Evolutionary conservation across 2,888 invertebrate species (phyloP).

Genomic region (Helobdella robusta): DNA sequence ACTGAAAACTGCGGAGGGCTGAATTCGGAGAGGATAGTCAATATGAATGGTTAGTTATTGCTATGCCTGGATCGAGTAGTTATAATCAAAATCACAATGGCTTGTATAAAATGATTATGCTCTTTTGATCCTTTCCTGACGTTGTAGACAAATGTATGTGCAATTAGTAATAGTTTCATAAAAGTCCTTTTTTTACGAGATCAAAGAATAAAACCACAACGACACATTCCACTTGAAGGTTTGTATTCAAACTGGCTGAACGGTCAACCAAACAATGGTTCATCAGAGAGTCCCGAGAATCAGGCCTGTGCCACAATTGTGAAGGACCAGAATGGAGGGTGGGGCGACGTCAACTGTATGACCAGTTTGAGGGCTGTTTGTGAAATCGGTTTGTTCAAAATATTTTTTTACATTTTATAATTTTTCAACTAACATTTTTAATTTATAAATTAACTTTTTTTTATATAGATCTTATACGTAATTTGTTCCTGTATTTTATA

Average conservation of each 20-base stretch:
- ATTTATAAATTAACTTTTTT: no score
- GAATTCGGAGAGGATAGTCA: background rate
- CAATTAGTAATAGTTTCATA: background rate
- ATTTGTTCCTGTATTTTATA: background rate
- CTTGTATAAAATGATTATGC: background rate
- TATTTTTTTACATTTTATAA: no score
- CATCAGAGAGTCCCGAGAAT: background rate
- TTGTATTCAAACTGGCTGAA: background rate
- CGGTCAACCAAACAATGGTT: background rate
- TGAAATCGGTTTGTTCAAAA: background rate
- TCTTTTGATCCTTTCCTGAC: background rate
- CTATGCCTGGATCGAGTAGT: no score
- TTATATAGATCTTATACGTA: no score
- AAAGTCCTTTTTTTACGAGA: background rate
- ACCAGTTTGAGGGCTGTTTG: background rate
- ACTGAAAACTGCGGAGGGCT: background rate
- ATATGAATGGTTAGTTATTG: background rate
- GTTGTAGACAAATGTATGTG: background rate
- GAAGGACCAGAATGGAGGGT: background rate
- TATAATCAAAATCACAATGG: background rate
- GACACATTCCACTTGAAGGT: no score
- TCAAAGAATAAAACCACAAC: background rate
- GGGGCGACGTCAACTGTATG: slow-evolving; percentile 3
- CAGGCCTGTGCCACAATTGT: background rate
- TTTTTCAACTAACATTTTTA: no score